Percentiles rank a stretch among this genome's conserved stretches.
Conservation (phyloP, 2,888 invertebrate species). For the Pheosia gnoma region DNA sequence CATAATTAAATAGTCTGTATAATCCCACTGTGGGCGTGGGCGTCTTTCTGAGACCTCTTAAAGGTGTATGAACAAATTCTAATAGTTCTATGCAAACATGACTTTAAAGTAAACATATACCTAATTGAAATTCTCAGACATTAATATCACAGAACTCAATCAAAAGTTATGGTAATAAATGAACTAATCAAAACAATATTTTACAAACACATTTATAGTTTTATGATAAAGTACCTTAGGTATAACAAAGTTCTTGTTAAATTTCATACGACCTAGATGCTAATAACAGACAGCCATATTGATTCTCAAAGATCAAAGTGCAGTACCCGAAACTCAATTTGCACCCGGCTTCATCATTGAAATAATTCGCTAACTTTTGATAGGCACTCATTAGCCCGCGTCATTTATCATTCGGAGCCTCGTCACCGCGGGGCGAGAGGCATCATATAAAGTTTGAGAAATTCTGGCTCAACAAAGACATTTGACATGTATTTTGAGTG, state of each 20-base stretch:
- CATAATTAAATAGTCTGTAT: no score
- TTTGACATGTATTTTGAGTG: constrained; percentile 47
- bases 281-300: not conserved
- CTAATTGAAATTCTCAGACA: no score
- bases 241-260: not conserved
- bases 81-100: no score
- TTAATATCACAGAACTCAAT: no score
- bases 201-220: no score
- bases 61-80: no score
- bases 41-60: no score
- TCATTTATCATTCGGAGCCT: constrained; percentile 47
- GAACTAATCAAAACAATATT: no score
- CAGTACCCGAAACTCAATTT: constrained; percentile 19
- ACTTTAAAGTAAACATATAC: no score
- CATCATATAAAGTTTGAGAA: constrained; percentile 36
- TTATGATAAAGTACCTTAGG: no score
- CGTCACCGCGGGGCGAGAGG: constrained; percentile 18
- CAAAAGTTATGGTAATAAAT: no score
- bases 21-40: no score
- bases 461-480: constrained; percentile 34
- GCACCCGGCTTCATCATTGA: constrained; percentile 42
- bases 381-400: constrained; percentile 52
- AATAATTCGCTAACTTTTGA: constrained; percentile 58
- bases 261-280: not conserved
- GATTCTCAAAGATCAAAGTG: constrained; percentile 6